Conservation (phyloP, 2,113 vertebrate species). For the Syrrhaptes paradoxus region DNA sequence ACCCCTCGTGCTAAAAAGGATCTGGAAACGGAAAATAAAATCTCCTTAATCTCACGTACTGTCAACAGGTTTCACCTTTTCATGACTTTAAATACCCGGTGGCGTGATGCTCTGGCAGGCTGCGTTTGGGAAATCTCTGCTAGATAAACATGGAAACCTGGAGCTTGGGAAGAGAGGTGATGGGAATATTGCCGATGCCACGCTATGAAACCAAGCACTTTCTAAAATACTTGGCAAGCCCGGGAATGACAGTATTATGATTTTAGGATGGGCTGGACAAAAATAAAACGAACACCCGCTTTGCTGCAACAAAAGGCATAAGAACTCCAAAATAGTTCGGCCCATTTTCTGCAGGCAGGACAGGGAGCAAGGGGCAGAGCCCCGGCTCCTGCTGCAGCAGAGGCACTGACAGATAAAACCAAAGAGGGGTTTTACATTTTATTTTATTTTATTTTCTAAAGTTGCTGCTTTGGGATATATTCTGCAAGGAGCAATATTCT, state of each 20-base stretch:
- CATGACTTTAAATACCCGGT: neutral
- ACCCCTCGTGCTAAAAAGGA: neutral
- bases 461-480: neutral
- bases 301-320: neutral
- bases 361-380: neutral
- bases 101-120: neutral
- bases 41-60: neutral
- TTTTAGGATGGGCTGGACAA: constrained; percentile 3
- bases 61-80: constrained; percentile 49
- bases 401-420: neutral
- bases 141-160: neutral
- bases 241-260: neutral
- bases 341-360: neutral
- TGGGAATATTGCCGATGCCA: neutral
- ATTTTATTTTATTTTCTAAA: neutral
- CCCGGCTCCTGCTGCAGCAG: neutral
- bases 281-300: neutral
- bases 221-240: neutral
- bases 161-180: neutral
- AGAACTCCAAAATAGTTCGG: neutral
- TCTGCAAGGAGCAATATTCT: neutral
- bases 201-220: neutral
- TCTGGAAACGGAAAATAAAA: neutral
- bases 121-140: neutral
- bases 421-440: neutral